Evolutionary conservation across 2,888 invertebrate genomes (phyloP).

Genomic region (Dione juno): DNA sequence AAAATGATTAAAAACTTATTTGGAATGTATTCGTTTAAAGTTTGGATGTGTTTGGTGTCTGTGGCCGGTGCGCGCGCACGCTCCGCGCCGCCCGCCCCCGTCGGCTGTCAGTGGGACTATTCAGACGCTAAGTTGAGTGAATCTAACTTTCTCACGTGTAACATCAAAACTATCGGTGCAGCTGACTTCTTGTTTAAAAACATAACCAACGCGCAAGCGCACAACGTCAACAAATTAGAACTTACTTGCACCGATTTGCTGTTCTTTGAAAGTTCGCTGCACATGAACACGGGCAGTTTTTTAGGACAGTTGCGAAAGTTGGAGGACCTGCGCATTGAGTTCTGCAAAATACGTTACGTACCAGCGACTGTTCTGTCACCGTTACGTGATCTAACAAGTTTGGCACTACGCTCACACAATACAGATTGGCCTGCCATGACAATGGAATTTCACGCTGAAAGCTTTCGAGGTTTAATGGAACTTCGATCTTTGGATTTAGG

Average conservation of each 20-base stretch:
- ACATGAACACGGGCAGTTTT: constrained; percentile 85
- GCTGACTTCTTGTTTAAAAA: constrained; percentile 88
- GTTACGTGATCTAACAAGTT: constrained; percentile 86
- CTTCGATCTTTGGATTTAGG: constrained; percentile 87
- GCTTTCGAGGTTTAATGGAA: constrained; percentile 87
- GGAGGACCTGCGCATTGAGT: constrained; percentile 89
- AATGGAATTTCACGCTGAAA: constrained; percentile 89
- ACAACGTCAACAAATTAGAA: constrained; percentile 87
- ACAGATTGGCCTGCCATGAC: constrained; percentile 91
- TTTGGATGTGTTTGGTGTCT: constrained; percentile 79
- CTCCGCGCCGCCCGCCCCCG: constrained; percentile 84
- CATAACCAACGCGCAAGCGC: constrained; percentile 87
- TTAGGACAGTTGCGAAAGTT: constrained; percentile 86
- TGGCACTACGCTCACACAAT: constrained; percentile 89
- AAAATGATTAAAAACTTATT: constrained; percentile 75
- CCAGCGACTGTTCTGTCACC: constrained; percentile 88
- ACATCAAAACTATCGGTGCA: constrained; percentile 88
- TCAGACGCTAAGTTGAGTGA: constrained; percentile 82
- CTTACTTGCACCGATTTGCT: constrained; percentile 89
- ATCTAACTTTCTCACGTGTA: constrained; percentile 86
- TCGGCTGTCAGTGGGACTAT: constrained; percentile 89
- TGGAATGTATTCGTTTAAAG: constrained; percentile 81
- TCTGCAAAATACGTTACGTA: constrained; percentile 90
- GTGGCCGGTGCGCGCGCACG: constrained; percentile 82
- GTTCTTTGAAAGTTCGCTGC: constrained; percentile 89